Base-by-base conservation (phyloP, 1,140 invertebrate genomes). In the Monochamus saltuarius region DNA sequence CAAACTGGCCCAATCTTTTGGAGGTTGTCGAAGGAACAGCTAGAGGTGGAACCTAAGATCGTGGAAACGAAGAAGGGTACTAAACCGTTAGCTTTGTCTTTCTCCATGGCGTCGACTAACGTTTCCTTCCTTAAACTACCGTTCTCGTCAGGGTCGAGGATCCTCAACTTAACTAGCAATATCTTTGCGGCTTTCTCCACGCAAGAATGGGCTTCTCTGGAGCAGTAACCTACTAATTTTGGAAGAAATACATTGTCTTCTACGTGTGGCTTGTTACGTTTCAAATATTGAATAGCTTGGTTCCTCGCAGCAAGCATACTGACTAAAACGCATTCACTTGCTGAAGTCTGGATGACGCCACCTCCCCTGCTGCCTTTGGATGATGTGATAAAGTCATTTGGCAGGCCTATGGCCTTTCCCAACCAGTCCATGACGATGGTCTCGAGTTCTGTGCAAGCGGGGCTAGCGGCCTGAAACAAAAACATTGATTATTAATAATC, bases 381-480 rank as follows among this genome's bases (percentile, higher is more conserved):
- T 59, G 85, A 80, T 64, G 92, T 88, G 0, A 98, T 83, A 76
- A 97, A 97, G 39, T 89, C 85, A 1, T 91, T 85, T 0, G 97
- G 96, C 14, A 99, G 82, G 6, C 91, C 87, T 1, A 99, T 86
- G 80, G 96, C 90, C 80, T 96, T 93, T 2, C 90, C 95, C 39
- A 99, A 80, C 97, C 97, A 99, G 78, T 99, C 96, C 88, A 97
- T 93, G 35, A 97, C 92, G 11, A 96, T 87, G 61, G 95, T 96
- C 82, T 99, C 97, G 59, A 99, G 76, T 78, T 99, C 97, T 0
- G 97, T 99, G 70, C 95, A 97, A 2, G 94, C 92, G 7, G 97
- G 97, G 69, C 94, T 95, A 1, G 94, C 90, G 4, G 91, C 90
- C 93, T 95, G 64, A 10, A 79, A 75, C 16, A 51, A 61, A 65